Percentiles rank a stretch among this genome's conserved stretches.
phyloP scores from a whole-genome alignment of 64 coral and sea anemone genomes.

The Stichodactyla helianthus region DNA sequence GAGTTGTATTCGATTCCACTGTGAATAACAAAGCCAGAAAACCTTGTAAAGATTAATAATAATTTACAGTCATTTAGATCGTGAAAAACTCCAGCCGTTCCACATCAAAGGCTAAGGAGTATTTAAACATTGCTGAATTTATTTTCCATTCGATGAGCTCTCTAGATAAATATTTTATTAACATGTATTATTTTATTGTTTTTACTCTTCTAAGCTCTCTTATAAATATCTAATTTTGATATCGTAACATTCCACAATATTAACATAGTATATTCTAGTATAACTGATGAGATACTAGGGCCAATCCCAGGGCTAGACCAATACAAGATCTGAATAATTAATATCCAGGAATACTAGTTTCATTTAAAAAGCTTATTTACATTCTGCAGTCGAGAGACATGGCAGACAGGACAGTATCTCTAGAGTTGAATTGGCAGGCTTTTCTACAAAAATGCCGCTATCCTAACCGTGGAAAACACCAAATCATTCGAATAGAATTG shows the following conservation, averaged over 20 bases:
- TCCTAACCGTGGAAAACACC: neutral
- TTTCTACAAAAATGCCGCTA: neutral
- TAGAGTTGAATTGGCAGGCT: neutral
- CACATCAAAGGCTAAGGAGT: neutral
- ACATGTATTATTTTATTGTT: neutral
- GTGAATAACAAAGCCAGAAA: neutral
- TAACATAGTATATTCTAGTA: neutral
- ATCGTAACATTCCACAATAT: neutral
- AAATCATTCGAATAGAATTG: neutral
- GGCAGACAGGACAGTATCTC: neutral
- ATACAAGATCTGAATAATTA: neutral
- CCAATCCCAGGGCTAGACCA: neutral
- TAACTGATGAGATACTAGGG: neutral
- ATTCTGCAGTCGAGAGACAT: neutral
- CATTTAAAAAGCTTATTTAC: slow-evolving; percentile 2
- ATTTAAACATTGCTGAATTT: neutral
- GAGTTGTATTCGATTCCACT: neutral
- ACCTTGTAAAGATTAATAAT: neutral
- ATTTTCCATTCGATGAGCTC: neutral
- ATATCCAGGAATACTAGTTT: neutral
- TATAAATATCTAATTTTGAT: neutral
- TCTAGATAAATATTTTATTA: neutral
- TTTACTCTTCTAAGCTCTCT: neutral
- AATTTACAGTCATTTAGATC: neutral
- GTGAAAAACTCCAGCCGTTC: neutral